Base-by-base conservation (phyloP, 2,797 vertebrate species). In the Hybognathus amarus region DNA sequence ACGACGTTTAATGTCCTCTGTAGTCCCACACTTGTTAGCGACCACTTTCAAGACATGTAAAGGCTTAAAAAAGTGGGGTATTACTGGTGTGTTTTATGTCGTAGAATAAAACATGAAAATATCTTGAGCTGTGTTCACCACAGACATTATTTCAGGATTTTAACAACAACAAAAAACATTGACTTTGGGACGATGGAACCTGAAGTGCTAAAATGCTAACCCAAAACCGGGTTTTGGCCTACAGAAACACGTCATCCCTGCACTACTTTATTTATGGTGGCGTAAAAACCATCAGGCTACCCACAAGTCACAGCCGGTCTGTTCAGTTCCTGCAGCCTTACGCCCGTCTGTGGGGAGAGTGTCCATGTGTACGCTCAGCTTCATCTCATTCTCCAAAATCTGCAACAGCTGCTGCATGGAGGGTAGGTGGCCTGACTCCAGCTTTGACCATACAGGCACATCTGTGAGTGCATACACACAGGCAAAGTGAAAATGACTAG, bases 391-490 rank as follows among this genome's bases (percentile, higher is more conserved):
- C 92, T 99, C 98, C 87, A 99, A 95, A 91, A 99, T 99, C 92
- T 99, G 97, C 91, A 99, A 96, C 83, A 99, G 96, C 90, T 99
- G 97, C 91, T 99, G 98, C 97, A 99, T 97, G 94, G 97, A 99
- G 89, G 98, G 98, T 85, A 99, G 95, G 88, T 98, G 97, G 85
- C 98, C 98, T 1, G 98, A 99, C 90, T 99, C 97, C 77, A 99
- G 93, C 88, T 99, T 99, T 15, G 97, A 99, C 98, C 98, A 99
- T 67, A 99, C 97, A 4, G 97, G 98, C 75, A 99, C 97, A 93
- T 99, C 98, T 99, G 83, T 1, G 20, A 5, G 52, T n/a, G 56
- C 4, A 67, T 15, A 77, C 8, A 70, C 63, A 89, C 33, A 84
- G 40, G 82, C n/a, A 74, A 77, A 0, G 52, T n/a, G 15, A 17